phyloP scores from a whole-genome alignment of 1,140 invertebrate genomes.

The Scaptodrosophila lebanonensis region DNA sequence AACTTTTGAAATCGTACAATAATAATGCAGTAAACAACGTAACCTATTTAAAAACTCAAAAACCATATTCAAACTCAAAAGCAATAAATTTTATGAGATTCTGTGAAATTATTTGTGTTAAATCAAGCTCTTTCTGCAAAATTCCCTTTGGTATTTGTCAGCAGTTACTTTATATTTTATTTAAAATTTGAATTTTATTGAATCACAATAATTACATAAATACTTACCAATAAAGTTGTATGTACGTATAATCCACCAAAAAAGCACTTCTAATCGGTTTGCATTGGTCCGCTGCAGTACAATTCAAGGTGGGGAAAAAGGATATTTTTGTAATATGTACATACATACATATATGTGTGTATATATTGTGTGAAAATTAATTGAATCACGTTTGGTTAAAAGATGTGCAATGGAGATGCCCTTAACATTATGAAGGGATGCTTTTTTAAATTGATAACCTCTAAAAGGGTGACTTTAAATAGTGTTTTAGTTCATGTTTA shows the following conservation, averaged over 20 bases:
- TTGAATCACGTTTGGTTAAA: too few relatives aligned
- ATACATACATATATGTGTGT: slow-evolving; percentile 2
- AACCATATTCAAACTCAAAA: slow-evolving; percentile 42
- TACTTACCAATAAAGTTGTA: slow-evolving; percentile 57
- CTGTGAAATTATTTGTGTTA: too few relatives aligned
- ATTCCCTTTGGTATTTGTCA: too few relatives aligned
- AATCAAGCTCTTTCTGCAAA: too few relatives aligned
- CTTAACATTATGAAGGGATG: too few relatives aligned
- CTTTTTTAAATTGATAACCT: too few relatives aligned
- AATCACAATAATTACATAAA: too few relatives aligned
- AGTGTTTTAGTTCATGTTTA: slow-evolving; percentile 11
- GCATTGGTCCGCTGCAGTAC: too few relatives aligned
- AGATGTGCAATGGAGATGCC: too few relatives aligned
- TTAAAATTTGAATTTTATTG: too few relatives aligned
- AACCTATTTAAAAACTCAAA: slow-evolving; percentile 28
- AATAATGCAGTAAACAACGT: slow-evolving; percentile 6
- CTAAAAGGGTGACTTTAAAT: too few relatives aligned
- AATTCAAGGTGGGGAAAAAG: slow-evolving; percentile 16
- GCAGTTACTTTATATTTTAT: slow-evolving; percentile 35
- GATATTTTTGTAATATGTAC: slow-evolving; percentile 6
- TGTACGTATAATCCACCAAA: slow-evolving; percentile 48
- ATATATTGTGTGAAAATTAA: slow-evolving; percentile 18
- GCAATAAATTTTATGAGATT: slow-evolving; percentile 63
- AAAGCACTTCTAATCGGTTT: too few relatives aligned
- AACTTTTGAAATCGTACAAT: not conserved